Base-by-base conservation (phyloP, 2,888 invertebrate species). In the Dermolepida albohirtum region DNA sequence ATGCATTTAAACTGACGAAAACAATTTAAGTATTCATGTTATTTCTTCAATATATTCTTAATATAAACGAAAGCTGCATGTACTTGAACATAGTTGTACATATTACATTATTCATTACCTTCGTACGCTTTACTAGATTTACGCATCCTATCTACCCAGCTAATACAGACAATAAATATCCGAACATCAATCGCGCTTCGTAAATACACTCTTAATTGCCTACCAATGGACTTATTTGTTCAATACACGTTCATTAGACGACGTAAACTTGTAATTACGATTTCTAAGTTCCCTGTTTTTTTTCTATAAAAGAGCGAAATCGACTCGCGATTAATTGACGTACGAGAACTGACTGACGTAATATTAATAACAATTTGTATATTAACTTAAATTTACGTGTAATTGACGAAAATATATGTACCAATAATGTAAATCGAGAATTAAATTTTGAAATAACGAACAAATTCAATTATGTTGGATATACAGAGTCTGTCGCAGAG, bases 161-260 rank as follows among this genome's bases (percentile, higher is more conserved):
- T 6, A 39, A 40, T 54, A 12, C 14, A 40, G 39, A 54, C 17
- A 54, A 54, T 54, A 54, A 54, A 54, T 54, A 54, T 40, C 1
- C 40, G 11, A 54, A n/a, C 54, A 54, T 54, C 54, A 54, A 54
- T 54, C 40, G 54, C 40, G 40, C 54, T 54, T 40, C 40, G 54
- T 40, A 40, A 54, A 40, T 54, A 40, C 17, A 40, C 40, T 54
- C 54, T 54, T 54, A 54, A 54, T 54, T 54, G 54, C 54, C 11
- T 54, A 54, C 54, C 54, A n/a, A 17, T 54, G 14, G 29, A 54
- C 52, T 54, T 54, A 54, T 54, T 54, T 54, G 52, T 14, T 16
- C 54, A 54, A 54, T 16, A 17, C 54, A 10, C 54, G 54, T 17
- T 54, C 54, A 54, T 54, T 54, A 54, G 17, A 11, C 17, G 17